A percentile compares a stretch with the other conserved stretches of the same genome.
These are phyloP conservation scores for Eurypyga helias DNA, from an alignment of 2,113 vertebrate genomes.

Conservation along the genomic window DNA sequence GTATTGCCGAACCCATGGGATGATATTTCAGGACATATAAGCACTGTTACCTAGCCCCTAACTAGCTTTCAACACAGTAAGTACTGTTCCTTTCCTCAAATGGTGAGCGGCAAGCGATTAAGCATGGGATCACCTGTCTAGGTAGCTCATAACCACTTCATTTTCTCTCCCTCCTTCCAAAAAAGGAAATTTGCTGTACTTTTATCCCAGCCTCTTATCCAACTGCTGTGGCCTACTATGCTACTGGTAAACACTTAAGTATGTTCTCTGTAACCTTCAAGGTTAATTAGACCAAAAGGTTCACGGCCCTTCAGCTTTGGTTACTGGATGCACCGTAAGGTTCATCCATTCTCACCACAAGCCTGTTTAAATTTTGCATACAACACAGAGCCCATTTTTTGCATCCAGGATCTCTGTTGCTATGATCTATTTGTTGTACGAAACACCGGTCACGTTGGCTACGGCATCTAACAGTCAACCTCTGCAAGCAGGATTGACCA, in stretches of 20 bases:
- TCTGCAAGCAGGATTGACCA: background rate
- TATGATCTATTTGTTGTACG: background rate
- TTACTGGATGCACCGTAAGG: background rate
- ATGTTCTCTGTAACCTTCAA: background rate
- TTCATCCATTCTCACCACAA: background rate
- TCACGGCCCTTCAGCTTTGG: background rate
- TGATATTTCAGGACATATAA: background rate
- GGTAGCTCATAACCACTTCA: background rate
- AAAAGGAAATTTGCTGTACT: background rate
- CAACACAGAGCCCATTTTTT: background rate
- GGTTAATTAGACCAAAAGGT: background rate
- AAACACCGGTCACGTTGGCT: background rate
- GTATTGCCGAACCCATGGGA: background rate
- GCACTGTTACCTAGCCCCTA: background rate
- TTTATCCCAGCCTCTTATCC: background rate
- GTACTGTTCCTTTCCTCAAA: background rate
- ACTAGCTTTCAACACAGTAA: background rate
- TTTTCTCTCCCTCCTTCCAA: background rate
- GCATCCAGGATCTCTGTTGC: background rate
- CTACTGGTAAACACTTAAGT: background rate
- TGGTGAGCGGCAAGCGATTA: background rate
- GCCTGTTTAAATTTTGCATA: background rate
- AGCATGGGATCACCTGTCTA: background rate
- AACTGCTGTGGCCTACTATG: background rate
- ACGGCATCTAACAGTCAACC: background rate